Conservation (phyloP, 2,888 invertebrate genomes). For the Trichogramma dendrolimi region DNA sequence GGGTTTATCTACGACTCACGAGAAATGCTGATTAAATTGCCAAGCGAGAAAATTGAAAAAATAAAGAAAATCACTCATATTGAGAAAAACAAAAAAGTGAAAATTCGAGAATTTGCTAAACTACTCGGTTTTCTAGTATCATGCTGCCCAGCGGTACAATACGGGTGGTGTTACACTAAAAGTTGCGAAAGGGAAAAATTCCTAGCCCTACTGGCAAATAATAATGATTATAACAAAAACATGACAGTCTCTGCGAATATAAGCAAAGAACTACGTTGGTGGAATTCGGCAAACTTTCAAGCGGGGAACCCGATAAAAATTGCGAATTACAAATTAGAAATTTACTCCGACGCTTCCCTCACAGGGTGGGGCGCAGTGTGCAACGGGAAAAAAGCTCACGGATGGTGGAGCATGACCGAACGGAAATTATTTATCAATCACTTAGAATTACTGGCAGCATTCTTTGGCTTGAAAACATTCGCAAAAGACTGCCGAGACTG, state of each 20-base stretch:
- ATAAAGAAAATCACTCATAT: neutral
- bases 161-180: conserved; percentile 2
- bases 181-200: conserved; percentile 1
- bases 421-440: neutral
- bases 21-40: neutral
- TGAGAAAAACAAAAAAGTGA: no score
- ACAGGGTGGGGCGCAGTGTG: conserved; percentile 4
- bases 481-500: conserved; percentile 14
- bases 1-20: neutral
- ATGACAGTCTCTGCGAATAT: neutral
- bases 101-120: neutral
- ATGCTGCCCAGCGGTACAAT: neutral
- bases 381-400: neutral
- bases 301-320: conserved; percentile 1
- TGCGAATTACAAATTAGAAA: neutral
- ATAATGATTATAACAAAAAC: neutral
- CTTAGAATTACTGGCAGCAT: conserved; percentile 5
- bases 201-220: neutral
- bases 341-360: conserved; percentile 5
- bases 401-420: conserved; percentile 1
- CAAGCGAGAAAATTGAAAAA: neutral
- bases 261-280: neutral
- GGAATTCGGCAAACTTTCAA: neutral
- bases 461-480: conserved; percentile 5
- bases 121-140: neutral